phyloP scores from a whole-genome alignment of 1,140 invertebrate genomes.

The Heliconius hewitsoni region DNA sequence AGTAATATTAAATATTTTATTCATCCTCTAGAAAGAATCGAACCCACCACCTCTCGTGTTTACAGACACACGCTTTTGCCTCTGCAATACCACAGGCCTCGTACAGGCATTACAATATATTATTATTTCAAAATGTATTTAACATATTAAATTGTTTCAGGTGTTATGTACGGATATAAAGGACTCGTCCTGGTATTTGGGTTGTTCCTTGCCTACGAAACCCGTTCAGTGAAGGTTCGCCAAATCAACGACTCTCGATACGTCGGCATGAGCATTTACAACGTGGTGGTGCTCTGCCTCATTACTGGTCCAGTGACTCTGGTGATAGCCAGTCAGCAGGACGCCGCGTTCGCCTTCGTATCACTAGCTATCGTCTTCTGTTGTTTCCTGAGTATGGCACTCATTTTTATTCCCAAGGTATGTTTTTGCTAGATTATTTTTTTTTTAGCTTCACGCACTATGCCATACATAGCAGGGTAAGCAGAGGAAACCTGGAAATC shows the following conservation, averaged over 20 bases:
- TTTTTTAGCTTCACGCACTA: too few relatives aligned
- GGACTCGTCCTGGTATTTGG: conserved; percentile 97
- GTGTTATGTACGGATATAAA: conserved; percentile 97
- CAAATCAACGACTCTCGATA: conserved; percentile 98
- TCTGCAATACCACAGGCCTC: too few relatives aligned
- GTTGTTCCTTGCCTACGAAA: conserved; percentile 98
- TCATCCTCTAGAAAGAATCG: too few relatives aligned
- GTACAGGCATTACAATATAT: too few relatives aligned
- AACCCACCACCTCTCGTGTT: too few relatives aligned
- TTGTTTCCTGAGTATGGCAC: conserved; percentile 97
- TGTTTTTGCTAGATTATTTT: conserved; percentile 37
- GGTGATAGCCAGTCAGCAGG: conserved; percentile 97
- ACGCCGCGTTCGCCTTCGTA: conserved; percentile 98
- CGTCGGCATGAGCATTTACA: conserved; percentile 99
- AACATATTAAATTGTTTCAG: conserved; percentile 80
- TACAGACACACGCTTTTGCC: too few relatives aligned
- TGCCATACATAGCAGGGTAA: too few relatives aligned
- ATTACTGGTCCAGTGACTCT: conserved; percentile 98
- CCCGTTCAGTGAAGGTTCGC: conserved; percentile 96
- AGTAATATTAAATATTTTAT: too few relatives aligned
- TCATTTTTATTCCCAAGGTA: conserved; percentile 98
- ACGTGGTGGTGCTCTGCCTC: conserved; percentile 97
- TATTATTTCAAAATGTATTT: background rate
- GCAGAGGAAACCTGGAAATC: too few relatives aligned
- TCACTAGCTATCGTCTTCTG: conserved; percentile 97